These are phyloP conservation scores for Lithophane semibrunnea DNA, from an alignment of 2,888 invertebrate genomes.

Conservation along the genomic window DNA sequence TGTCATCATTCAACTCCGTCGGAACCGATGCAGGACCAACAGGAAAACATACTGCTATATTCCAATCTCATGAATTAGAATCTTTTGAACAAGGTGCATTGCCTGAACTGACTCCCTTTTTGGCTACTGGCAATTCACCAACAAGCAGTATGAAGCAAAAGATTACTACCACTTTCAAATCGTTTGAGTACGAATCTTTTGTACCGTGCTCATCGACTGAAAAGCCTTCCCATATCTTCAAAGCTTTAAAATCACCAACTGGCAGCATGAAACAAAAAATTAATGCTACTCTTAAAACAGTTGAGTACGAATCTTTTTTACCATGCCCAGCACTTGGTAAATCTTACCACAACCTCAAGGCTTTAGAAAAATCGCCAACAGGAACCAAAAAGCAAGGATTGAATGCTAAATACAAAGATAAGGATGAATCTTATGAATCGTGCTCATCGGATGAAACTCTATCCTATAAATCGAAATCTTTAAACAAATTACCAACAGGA, in stretches of 20 bases:
- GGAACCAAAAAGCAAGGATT: not conserved
- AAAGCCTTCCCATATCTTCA: not conserved
- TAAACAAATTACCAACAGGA: not conserved
- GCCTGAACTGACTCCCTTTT: not conserved
- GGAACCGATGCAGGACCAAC: not conserved
- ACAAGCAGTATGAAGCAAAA: conserved; percentile 28
- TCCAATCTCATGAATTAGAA: conserved; percentile 8
- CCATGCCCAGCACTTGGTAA: not conserved
- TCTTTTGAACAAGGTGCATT: conserved; percentile 5
- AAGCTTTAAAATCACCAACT: conserved; percentile 24
- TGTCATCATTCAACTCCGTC: conserved; percentile 24
- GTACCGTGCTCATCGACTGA: not conserved
- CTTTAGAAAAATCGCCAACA: conserved; percentile 1
- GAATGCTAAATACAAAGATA: conserved; percentile 1
- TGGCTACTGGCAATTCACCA: conserved; percentile 16
- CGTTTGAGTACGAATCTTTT: conserved; percentile 31
- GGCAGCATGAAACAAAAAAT: conserved; percentile 9
- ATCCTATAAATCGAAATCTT: not conserved
- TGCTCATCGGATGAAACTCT: conserved; percentile 13
- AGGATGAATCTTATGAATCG: conserved; percentile 7
- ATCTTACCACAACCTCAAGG: not conserved
- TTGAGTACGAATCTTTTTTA: conserved; percentile 30
- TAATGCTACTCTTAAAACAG: conserved; percentile 29
- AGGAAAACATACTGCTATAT: conserved; percentile 3
- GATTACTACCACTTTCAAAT: conserved; percentile 25